Conservation (phyloP, 2,888 invertebrate species). For the Cactoblastis cactorum region DNA sequence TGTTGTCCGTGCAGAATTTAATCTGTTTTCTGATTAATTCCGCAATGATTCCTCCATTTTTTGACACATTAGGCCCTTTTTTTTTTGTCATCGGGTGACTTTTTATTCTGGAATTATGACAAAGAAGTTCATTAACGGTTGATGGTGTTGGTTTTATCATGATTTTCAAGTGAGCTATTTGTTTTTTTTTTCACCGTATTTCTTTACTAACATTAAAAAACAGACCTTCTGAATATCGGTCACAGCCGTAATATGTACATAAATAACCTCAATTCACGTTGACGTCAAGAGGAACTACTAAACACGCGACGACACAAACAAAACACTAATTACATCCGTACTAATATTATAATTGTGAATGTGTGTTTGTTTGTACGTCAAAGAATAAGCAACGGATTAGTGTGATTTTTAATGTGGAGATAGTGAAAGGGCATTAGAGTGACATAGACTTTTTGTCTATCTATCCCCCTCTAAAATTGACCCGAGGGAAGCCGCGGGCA, state of each 20-base stretch:
- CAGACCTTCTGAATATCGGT: neutral
- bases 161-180: no score
- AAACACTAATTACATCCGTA: no score
- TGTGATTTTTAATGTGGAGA: no score
- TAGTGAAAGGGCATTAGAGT: no score
- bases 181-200: no score
- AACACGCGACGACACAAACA: constrained; percentile 2
- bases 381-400: no score
- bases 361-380: no score
- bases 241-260: neutral
- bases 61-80: neutral
- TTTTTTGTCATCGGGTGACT: neutral
- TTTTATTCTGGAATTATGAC: neutral
- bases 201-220: no score
- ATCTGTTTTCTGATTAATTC: neutral
- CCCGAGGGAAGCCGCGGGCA: no score
- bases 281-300: constrained; percentile 7
- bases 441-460: no score
- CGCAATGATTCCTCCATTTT: neutral
- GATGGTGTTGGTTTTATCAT: neutral
- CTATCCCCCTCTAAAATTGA: no score
- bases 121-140: neutral
- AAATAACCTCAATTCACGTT: neutral
- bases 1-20: constrained; percentile 25
- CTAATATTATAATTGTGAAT: no score